Conservation (phyloP, 2,797 vertebrate species). For the Momotus momota region DNA sequence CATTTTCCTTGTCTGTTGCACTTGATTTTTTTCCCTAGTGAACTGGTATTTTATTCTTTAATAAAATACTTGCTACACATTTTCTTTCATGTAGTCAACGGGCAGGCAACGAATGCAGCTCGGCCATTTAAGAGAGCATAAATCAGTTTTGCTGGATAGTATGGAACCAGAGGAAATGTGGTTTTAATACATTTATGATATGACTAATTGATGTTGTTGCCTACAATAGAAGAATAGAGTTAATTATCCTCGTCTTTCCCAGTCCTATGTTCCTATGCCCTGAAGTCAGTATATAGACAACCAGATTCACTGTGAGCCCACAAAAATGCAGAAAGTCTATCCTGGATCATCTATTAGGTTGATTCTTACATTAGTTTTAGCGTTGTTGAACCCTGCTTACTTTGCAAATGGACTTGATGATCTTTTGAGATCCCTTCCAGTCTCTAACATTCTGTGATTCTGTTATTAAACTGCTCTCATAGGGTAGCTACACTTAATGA, state of each 20-base stretch:
- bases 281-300: neutral
- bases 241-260: neutral
- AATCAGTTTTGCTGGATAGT: neutral
- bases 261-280: neutral
- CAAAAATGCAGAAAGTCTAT: neutral
- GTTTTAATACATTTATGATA: neutral
- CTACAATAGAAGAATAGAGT: constrained; percentile 9
- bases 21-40: neutral
- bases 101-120: neutral
- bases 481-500: neutral
- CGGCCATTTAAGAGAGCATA: neutral
- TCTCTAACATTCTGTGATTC: too few species aligned
- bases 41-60: neutral
- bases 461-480: neutral
- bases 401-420: neutral
- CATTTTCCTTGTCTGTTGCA: neutral
- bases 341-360: neutral
- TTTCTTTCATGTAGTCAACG: neutral
- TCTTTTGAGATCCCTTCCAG: too few species aligned
- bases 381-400: neutral
- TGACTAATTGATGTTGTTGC: constrained; percentile 2
- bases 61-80: neutral
- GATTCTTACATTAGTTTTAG: neutral
- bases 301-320: neutral
- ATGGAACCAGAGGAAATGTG: constrained; percentile 4